Conservation (phyloP, 2,888 invertebrate genomes). For the Dioctria linearis region DNA sequence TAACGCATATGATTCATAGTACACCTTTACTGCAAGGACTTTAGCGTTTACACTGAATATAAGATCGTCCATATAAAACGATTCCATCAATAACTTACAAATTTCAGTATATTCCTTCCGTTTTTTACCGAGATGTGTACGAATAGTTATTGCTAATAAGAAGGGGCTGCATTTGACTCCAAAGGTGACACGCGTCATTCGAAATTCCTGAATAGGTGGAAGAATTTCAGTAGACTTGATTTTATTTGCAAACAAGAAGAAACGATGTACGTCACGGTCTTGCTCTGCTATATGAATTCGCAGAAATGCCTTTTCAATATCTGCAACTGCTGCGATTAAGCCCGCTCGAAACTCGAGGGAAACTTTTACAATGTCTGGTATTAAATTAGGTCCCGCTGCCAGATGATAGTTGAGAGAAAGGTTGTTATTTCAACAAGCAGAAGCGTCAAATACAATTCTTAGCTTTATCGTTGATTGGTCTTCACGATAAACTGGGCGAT, state of each 20-base stretch:
- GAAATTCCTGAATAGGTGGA: too few relatives aligned
- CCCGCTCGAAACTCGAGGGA: neutral
- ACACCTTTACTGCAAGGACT: neutral
- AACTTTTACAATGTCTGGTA: neutral
- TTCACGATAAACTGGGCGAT: too few relatives aligned
- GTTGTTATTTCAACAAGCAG: too few relatives aligned
- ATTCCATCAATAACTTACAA: neutral
- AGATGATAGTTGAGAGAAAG: slow-evolving; percentile 5
- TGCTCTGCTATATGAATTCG: too few relatives aligned
- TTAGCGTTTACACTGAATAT: neutral
- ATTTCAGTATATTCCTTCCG: neutral
- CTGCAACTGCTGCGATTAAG: neutral
- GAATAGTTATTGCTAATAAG: neutral
- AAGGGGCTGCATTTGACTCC: neutral
- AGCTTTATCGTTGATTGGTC: too few relatives aligned
- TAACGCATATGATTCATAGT: neutral
- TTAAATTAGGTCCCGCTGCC: neutral
- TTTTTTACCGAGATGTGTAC: too few relatives aligned
- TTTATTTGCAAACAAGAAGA: too few relatives aligned
- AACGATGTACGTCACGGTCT: too few relatives aligned
- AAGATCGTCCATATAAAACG: neutral
- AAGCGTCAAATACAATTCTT: slow-evolving; percentile 50
- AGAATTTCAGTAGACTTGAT: too few relatives aligned
- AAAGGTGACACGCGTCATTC: too few relatives aligned
- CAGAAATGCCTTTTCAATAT: neutral